phyloP scores from a whole-genome alignment of 2,113 vertebrate genomes.

The Mungos mungo region DNA sequence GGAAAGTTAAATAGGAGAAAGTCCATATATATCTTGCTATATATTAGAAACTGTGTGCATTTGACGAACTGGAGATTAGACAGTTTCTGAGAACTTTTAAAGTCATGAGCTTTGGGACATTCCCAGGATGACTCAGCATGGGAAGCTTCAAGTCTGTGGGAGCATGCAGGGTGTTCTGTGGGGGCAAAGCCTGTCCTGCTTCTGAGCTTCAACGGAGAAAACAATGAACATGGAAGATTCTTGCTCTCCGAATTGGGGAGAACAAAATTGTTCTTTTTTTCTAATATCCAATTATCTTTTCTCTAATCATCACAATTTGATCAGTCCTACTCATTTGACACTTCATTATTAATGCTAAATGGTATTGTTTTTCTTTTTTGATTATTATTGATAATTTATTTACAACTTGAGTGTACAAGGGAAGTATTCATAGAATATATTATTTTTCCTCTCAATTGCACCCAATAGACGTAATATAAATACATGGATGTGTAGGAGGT shows the following conservation, averaged over 20 bases:
- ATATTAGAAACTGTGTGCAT: not conserved
- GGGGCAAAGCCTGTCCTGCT: not conserved
- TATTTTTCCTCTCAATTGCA: not conserved
- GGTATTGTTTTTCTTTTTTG: not conserved
- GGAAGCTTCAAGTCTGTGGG: constrained; percentile 23
- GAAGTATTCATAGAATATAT: not conserved
- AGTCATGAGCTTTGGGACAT: not conserved
- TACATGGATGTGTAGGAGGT: not conserved
- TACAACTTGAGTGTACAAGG: not conserved
- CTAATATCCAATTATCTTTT: not conserved
- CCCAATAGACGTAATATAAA: not conserved
- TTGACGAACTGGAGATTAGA: not conserved
- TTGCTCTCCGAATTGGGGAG: not conserved
- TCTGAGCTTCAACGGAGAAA: constrained; percentile 10
- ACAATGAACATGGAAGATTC: not conserved
- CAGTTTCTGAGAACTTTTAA: constrained; percentile 32
- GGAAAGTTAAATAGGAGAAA: not conserved
- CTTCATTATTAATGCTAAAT: not conserved
- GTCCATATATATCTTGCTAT: not conserved
- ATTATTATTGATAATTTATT: not conserved
- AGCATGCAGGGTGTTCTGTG: not conserved
- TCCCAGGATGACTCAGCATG: constrained; percentile 55
- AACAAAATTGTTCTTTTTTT: not conserved
- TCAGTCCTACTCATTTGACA: not conserved
- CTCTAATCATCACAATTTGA: not conserved